Conservation (phyloP, 2,113 vertebrate species). For the Urocolius indicus region DNA sequence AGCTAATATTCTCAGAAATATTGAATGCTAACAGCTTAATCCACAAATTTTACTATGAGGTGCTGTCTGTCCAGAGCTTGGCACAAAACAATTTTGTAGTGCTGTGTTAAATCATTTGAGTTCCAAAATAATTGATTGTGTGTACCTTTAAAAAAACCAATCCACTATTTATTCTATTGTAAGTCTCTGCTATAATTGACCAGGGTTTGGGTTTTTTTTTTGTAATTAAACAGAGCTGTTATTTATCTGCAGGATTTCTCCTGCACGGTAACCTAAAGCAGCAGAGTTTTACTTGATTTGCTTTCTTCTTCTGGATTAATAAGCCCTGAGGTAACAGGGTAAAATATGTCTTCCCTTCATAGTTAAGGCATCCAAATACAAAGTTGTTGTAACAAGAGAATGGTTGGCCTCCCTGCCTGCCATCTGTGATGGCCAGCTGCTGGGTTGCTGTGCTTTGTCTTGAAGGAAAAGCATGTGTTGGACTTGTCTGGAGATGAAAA, state of each 20-base stretch:
- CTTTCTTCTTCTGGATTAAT: constrained; percentile 24
- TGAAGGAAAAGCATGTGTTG: neutral
- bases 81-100: neutral
- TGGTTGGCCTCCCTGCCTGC: neutral
- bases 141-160: fast-evolving
- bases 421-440: constrained; percentile 46
- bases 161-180: neutral
- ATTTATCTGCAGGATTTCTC: neutral
- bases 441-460: neutral
- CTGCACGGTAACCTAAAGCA: neutral
- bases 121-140: neutral
- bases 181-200: neutral
- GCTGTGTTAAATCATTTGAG: neutral
- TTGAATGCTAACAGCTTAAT: neutral
- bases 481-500: neutral
- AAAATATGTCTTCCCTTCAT: neutral
- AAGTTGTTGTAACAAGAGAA: neutral
- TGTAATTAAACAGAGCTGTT: neutral
- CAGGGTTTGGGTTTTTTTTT: neutral
- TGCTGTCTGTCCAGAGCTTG: neutral
- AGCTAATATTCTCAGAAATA: neutral
- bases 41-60: neutral
- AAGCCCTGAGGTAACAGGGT: neutral
- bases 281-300: neutral
- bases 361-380: constrained; percentile 1